Conservation (phyloP, 2,797 vertebrate species). For the Caiman crocodilus region DNA sequence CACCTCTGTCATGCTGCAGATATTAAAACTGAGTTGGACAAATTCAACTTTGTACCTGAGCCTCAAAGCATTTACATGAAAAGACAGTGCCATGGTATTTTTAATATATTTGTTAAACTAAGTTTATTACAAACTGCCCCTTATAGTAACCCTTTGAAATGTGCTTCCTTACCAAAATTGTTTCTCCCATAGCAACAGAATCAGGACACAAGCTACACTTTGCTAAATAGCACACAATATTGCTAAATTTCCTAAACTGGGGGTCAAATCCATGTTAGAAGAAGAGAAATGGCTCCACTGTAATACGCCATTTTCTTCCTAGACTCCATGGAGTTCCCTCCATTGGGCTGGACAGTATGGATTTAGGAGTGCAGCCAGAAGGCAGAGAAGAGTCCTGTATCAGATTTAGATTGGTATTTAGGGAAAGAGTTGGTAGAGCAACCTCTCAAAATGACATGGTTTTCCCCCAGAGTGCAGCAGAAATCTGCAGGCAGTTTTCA, state of each 20-base stretch:
- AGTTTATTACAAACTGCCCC: not conserved
- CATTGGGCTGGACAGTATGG: not conserved
- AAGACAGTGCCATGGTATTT: not conserved
- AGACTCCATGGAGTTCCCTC: not conserved
- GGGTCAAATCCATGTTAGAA: not conserved
- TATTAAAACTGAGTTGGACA: constrained; percentile 11
- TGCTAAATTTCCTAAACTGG: not conserved
- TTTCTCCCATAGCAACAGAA: no score
- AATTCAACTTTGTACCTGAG: not conserved
- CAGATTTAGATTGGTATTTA: not conserved
- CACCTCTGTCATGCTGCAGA: constrained; percentile 89
- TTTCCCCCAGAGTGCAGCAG: not conserved
- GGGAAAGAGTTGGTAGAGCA: not conserved
- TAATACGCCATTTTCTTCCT: not conserved
- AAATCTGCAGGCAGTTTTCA: not conserved
- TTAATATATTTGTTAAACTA: not conserved
- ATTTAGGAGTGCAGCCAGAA: not conserved
- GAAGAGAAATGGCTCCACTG: not conserved
- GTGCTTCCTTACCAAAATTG: not conserved
- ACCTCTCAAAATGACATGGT: not conserved
- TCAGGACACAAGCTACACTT: not conserved
- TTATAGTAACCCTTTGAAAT: not conserved
- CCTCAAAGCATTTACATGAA: not conserved
- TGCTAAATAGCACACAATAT: not conserved
- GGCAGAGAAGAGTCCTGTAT: not conserved